phyloP scores from a whole-genome alignment of 2,888 invertebrate species.

The Cheilosia vulpina region DNA sequence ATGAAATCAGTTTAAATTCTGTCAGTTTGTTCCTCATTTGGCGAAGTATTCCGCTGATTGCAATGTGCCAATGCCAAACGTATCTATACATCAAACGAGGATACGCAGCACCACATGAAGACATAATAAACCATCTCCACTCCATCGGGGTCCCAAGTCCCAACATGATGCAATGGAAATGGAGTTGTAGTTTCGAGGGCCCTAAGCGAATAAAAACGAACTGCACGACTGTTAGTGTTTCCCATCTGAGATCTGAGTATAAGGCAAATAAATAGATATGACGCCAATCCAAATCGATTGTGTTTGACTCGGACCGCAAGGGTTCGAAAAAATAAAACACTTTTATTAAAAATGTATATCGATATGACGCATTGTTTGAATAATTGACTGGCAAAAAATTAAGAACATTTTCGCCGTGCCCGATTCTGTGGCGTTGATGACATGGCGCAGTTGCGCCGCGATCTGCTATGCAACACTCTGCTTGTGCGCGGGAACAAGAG shows the following conservation, averaged over 20 bases:
- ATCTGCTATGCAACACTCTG: constrained; percentile 64
- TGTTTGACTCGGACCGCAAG: constrained; percentile 58
- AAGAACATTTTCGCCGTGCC: constrained; percentile 66
- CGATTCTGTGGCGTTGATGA: constrained; percentile 69
- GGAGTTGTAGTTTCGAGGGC: constrained; percentile 4
- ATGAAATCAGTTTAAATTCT: constrained; percentile 71
- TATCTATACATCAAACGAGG: constrained; percentile 39
- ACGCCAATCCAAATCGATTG: constrained; percentile 70
- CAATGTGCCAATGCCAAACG: constrained; percentile 40
- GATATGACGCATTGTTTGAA: constrained; percentile 82
- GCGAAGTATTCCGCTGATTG: constrained; percentile 60
- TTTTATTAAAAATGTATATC: constrained; percentile 83
- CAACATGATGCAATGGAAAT: background rate
- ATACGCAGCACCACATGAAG: constrained; percentile 35
- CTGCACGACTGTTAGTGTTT: constrained; percentile 33
- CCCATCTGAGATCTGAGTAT: constrained; percentile 22
- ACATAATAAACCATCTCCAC: constrained; percentile 43
- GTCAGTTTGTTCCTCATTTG: constrained; percentile 58
- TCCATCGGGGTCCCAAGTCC: constrained; percentile 2
- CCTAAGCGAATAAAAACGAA: constrained; percentile 43
- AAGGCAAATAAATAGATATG: constrained; percentile 60
- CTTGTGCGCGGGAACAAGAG: constrained; percentile 7
- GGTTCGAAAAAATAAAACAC: constrained; percentile 54
- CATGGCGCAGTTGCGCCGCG: constrained; percentile 68
- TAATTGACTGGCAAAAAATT: constrained; percentile 76